Percentiles rank a stretch among this genome's conserved stretches.
phyloP scores from a whole-genome alignment of 2,113 vertebrate species.

The Carettochelys insculpta region DNA sequence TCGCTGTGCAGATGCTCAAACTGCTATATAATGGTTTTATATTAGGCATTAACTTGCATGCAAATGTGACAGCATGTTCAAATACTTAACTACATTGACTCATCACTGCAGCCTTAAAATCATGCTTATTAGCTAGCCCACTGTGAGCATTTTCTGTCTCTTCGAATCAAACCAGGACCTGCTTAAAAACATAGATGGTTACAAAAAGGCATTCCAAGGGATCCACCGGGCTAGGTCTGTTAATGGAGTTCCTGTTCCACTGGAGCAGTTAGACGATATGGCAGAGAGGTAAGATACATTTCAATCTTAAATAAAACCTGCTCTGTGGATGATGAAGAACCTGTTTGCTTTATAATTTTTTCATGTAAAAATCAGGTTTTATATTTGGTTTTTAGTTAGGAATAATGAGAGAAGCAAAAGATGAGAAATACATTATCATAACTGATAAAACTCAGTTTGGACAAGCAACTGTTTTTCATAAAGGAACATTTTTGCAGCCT shows the following conservation, averaged over 20 bases:
- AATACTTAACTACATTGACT: constrained; percentile 75
- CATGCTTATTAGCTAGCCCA: constrained; percentile 70
- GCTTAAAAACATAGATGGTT: constrained; percentile 89
- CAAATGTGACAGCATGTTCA: constrained; percentile 59
- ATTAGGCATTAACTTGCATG: constrained; percentile 36
- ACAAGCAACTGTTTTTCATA: neutral
- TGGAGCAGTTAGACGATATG: constrained; percentile 97
- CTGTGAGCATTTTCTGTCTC: constrained; percentile 63
- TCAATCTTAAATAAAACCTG: constrained; percentile 16
- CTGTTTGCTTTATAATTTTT: constrained; percentile 32
- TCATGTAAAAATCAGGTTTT: constrained; percentile 8
- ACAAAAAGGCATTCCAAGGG: constrained; percentile 93
- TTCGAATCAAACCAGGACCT: constrained; percentile 85
- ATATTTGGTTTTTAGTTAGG: constrained; percentile 11
- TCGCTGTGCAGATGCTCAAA: neutral
- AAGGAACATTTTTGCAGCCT: constrained; percentile 42
- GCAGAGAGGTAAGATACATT: constrained; percentile 88
- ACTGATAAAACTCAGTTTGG: constrained; percentile 19
- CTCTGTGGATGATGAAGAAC: neutral
- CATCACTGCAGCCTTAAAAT: constrained; percentile 71
- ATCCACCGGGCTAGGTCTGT: constrained; percentile 92
- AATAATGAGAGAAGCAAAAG: neutral
- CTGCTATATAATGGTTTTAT: constrained; percentile 30
- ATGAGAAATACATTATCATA: constrained; percentile 10
- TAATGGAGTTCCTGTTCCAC: constrained; percentile 92